These are phyloP conservation scores for Halichoerus grypus DNA, from an alignment of 2,113 vertebrate species.

Conservation along the genomic window DNA sequence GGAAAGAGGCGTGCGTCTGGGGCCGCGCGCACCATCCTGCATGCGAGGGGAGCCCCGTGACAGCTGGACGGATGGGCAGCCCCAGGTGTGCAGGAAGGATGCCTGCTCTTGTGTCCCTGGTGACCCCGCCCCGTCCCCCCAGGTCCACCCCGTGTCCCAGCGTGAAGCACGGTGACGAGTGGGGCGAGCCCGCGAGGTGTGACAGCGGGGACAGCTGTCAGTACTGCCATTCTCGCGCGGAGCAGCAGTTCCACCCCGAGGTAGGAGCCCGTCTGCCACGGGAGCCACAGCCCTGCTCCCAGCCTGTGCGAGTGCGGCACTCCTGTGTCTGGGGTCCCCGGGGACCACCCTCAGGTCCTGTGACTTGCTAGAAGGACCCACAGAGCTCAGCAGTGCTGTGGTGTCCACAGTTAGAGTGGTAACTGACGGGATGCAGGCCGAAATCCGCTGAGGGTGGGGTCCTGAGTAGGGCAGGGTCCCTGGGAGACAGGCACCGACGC, in stretches of 20 bases:
- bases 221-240: slow-evolving; percentile 96
- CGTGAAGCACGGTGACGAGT: slow-evolving; percentile 96
- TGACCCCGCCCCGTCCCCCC: neutral
- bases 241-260: slow-evolving; percentile 97
- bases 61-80: too few relatives aligned
- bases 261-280: slow-evolving; percentile 77
- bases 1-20: neutral
- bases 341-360: too few relatives aligned
- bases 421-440: neutral
- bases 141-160: slow-evolving; percentile 96
- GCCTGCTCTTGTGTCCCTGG: neutral
- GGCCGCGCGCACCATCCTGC: rapidly evolving
- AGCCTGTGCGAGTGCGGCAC: too few relatives aligned
- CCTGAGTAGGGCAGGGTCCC: neutral
- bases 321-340: neutral
- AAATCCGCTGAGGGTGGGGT: neutral
- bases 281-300: too few relatives aligned
- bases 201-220: slow-evolving; percentile 93
- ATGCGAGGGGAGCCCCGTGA: too few relatives aligned
- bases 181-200: slow-evolving; percentile 95
- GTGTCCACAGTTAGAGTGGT: neutral
- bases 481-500: rapidly evolving
- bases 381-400: rapidly evolving
- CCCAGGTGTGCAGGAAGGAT: rapidly evolving
- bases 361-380: rapidly evolving